These are phyloP conservation scores for Ornithoptera alexandrae DNA, from an alignment of 2,888 invertebrate species.

Conservation along the genomic window DNA sequence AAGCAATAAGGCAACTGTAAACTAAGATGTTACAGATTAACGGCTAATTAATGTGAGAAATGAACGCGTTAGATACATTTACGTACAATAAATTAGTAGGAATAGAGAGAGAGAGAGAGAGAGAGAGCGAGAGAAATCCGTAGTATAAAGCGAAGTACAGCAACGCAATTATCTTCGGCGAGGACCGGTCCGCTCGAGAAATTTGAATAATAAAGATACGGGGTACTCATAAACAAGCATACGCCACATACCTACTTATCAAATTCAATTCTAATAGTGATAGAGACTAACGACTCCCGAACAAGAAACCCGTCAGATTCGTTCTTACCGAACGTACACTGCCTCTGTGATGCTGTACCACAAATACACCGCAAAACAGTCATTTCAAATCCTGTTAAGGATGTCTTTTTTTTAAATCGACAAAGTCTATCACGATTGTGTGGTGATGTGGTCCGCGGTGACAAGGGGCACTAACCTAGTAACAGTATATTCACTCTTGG, in stretches of 20 bases:
- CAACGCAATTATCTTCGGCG: constrained; percentile 61
- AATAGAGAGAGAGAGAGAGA: not conserved
- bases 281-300: constrained; percentile 42
- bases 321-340: constrained; percentile 9
- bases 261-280: constrained; percentile 65
- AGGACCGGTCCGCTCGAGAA: constrained; percentile 57
- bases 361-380: not conserved
- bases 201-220: constrained; percentile 74
- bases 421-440: no score
- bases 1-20: not conserved
- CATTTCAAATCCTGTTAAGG: no score
- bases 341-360: constrained; percentile 12
- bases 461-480: no score
- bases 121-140: constrained; percentile 17
- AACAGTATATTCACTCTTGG: no score
- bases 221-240: constrained; percentile 69
- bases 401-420: not conserved
- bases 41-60: constrained; percentile 44
- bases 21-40: constrained; percentile 27
- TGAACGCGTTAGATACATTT: constrained; percentile 37
- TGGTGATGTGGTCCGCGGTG: no score
- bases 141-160: constrained; percentile 38
- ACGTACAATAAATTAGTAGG: constrained; percentile 33
- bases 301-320: not conserved
- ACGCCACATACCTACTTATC: constrained; percentile 74